Evolutionary conservation across 2,797 vertebrate species (phyloP).

Genomic region (Tinamus major): DNA sequence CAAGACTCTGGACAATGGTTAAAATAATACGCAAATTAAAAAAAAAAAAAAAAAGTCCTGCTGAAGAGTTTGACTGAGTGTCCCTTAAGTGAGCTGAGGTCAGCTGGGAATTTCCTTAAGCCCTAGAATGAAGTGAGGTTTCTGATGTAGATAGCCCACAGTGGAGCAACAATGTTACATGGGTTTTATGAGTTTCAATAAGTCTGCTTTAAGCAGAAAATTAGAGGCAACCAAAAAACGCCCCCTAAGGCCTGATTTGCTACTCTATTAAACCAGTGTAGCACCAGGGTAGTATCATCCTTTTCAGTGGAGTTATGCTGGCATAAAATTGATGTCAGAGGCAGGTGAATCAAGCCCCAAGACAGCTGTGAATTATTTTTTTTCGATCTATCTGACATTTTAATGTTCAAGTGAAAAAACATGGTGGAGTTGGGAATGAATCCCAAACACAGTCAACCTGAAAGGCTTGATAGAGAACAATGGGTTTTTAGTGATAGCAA

Average conservation of each 20-base stretch:
- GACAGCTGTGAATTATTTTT: constrained; percentile 25
- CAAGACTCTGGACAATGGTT: neutral
- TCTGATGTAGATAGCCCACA: constrained; percentile 32
- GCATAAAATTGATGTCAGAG: constrained; percentile 20
- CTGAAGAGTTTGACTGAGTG: neutral
- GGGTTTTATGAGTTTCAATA: constrained; percentile 58
- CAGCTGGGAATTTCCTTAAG: constrained; percentile 49
- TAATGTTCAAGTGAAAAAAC: neutral
- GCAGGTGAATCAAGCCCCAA: neutral
- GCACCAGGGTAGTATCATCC: neutral
- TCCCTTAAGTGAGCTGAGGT: neutral
- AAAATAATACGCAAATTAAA: constrained; percentile 22
- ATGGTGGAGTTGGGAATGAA: neutral
- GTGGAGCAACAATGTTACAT: constrained; percentile 27
- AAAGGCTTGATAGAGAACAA: constrained; percentile 5
- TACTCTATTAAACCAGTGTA: constrained; percentile 9
- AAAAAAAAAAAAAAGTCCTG: constrained; percentile 20
- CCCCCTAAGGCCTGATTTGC: neutral
- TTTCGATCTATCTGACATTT: constrained; percentile 15
- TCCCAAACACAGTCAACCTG: constrained; percentile 24
- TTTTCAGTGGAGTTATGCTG: neutral
- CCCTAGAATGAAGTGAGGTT: constrained; percentile 21
- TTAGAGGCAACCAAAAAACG: constrained; percentile 37
- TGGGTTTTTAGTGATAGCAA: neutral
- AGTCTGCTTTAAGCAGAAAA: constrained; percentile 63